Percentiles rank a stretch among this genome's conserved stretches.
These are phyloP conservation scores for Pterocles orientalis DNA, from an alignment of 2,113 vertebrate genomes.

Conservation along the genomic window DNA sequence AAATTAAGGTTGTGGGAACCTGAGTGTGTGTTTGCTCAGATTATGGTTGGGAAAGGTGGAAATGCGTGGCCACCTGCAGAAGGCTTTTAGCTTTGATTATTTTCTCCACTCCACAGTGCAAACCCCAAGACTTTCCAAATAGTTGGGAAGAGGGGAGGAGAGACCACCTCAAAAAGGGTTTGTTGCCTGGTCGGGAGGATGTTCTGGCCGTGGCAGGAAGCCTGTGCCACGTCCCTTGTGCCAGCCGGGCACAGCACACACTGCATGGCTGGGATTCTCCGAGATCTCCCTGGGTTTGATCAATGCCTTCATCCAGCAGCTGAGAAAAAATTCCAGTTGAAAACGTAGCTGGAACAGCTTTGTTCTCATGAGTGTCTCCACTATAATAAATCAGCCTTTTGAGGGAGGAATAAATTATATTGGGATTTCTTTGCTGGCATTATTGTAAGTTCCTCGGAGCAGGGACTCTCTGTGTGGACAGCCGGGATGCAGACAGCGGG, in stretches of 20 bases:
- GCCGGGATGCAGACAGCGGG: too few relatives aligned
- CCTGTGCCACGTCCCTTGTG: fast-evolving
- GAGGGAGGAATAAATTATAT: background rate
- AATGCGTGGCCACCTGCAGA: background rate
- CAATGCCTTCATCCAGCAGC: background rate
- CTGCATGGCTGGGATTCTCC: fast-evolving
- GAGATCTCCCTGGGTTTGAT: background rate
- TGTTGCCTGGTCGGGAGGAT: background rate
- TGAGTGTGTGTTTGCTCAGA: background rate
- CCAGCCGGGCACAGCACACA: background rate
- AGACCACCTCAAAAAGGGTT: background rate
- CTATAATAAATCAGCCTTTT: background rate
- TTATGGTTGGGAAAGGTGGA: fast-evolving
- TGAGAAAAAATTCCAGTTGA: background rate
- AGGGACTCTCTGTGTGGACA: background rate
- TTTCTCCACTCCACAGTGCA: background rate
- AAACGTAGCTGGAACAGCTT: background rate
- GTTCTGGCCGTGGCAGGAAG: fast-evolving
- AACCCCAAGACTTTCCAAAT: too few relatives aligned
- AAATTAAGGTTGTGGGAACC: background rate
- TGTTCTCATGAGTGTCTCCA: background rate
- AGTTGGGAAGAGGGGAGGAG: background rate
- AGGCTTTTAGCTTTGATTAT: background rate
- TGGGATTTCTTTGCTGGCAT: background rate
- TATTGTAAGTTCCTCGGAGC: background rate